Evolutionary conservation across 1,140 invertebrate species (phyloP).

Genomic region (Drosophila nannoptera): DNA sequence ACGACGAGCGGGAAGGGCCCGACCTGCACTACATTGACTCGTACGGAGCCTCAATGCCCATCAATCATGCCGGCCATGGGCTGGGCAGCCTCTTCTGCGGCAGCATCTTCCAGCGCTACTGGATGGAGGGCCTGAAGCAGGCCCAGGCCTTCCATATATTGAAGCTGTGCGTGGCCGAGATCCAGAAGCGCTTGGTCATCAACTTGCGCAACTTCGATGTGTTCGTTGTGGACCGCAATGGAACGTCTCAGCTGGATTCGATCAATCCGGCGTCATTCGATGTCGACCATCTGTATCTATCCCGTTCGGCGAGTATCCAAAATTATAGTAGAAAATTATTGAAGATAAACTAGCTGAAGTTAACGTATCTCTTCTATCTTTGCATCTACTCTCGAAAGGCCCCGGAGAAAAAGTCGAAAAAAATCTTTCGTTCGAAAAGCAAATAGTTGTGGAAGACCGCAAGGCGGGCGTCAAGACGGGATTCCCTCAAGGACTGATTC

Average conservation of each 20-base stretch:
- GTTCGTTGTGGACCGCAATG: constrained; percentile 90
- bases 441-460: too few relatives aligned
- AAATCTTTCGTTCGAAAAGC: too few relatives aligned
- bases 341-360: background rate
- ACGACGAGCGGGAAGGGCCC: constrained; percentile 87
- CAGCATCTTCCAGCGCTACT: constrained; percentile 94
- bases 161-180: constrained; percentile 92
- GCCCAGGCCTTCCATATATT: constrained; percentile 91
- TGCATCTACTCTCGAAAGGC: background rate
- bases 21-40: constrained; percentile 92
- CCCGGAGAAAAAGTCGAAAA: too few relatives aligned
- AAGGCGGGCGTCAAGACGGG: too few relatives aligned
- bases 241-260: constrained; percentile 85
- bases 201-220: constrained; percentile 96
- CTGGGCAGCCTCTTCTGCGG: constrained; percentile 96
- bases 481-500: too few relatives aligned
- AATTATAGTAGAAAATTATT: background rate
- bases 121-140: constrained; percentile 87
- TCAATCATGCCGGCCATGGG: constrained; percentile 95
- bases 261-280: constrained; percentile 81
- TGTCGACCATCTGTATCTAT: constrained; percentile 12
- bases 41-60: constrained; percentile 89
- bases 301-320: constrained; percentile 12
- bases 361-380: background rate
- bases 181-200: constrained; percentile 93